Conservation (phyloP, 2,888 invertebrate species). For the Cephus spinipes region DNA sequence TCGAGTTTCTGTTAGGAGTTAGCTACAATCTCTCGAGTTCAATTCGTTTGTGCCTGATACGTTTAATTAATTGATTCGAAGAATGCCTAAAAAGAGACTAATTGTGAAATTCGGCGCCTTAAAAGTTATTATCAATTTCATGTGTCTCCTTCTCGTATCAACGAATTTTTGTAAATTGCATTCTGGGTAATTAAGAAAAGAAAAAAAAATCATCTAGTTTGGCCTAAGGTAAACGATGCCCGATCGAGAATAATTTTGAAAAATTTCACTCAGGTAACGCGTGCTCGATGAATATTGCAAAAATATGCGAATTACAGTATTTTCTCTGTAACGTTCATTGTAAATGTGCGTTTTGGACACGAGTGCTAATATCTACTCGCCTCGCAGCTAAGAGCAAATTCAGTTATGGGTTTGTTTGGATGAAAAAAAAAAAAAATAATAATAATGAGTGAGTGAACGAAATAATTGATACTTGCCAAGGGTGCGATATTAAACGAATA, state of each 20-base stretch:
- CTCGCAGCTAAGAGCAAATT: slow-evolving; percentile 19
- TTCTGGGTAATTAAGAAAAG: neutral
- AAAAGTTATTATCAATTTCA: neutral
- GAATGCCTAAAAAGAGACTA: neutral
- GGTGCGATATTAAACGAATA: neutral
- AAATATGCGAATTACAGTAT: neutral
- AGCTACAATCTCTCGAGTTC: neutral
- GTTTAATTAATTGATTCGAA: neutral
- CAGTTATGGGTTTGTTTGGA: neutral
- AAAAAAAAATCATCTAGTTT: neutral
- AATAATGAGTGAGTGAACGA: neutral
- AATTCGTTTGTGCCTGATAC: neutral
- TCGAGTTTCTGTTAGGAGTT: neutral
- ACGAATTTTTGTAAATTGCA: neutral
- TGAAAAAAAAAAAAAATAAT: neutral
- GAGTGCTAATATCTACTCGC: neutral
- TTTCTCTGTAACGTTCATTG: neutral
- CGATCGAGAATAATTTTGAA: neutral
- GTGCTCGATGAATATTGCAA: neutral
- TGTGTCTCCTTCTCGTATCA: neutral
- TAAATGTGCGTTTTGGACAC: neutral
- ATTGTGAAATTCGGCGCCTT: neutral
- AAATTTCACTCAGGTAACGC: neutral
- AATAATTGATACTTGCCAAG: slow-evolving; percentile 9
- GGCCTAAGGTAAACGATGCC: neutral